Conservation (phyloP, 2,888 invertebrate genomes). For the Cerceris rybyensis region DNA sequence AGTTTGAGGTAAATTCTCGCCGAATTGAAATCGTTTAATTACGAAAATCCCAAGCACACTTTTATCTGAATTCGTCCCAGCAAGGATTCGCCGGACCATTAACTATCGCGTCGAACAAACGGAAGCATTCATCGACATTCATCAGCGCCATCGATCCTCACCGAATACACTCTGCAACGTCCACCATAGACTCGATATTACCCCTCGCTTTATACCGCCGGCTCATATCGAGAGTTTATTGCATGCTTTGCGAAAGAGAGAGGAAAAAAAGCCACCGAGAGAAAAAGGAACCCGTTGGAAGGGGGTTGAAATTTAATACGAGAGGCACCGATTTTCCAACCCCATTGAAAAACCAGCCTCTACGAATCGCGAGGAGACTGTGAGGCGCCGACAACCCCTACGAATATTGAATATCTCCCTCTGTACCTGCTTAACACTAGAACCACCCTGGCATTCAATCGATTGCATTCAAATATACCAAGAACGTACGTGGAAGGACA, state of each 20-base stretch:
- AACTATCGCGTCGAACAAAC: no score
- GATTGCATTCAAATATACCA: no score
- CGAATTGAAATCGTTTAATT: no score
- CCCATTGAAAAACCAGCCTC: constrained; percentile 5
- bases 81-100: no score
- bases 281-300: neutral
- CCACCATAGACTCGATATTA: constrained; percentile 29
- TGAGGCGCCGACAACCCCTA: neutral
- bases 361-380: neutral
- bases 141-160: neutral
- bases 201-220: constrained; percentile 26
- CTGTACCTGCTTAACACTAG: no score
- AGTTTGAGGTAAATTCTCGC: no score
- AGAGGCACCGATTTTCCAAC: constrained; percentile 15
- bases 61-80: no score
- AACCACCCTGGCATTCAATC: no score
- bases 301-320: constrained; percentile 29
- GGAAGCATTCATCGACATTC: no score
- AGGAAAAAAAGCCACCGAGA: neutral
- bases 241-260: constrained; percentile 3
- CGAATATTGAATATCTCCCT: constrained; percentile 31
- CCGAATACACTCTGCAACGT: constrained; percentile 21
- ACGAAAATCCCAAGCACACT: no score
- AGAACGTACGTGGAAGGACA: no score
- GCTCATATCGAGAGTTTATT: constrained; percentile 47